phyloP scores from a whole-genome alignment of 2,888 invertebrate species.

The Loripinus fragilis region DNA sequence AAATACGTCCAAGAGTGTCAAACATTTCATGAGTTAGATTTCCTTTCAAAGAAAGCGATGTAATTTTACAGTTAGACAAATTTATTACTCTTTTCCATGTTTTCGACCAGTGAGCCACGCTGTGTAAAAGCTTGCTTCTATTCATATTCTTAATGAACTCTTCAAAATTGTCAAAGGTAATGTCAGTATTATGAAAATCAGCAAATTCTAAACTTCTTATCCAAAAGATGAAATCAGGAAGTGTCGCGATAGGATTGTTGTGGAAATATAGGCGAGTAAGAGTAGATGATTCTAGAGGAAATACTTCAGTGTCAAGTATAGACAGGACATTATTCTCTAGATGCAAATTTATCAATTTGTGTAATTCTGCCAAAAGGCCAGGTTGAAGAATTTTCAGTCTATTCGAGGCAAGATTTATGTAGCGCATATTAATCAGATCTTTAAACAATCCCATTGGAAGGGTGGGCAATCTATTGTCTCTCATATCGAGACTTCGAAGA shows the following conservation, averaged over 20 bases:
- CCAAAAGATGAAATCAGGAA: constrained; percentile 46
- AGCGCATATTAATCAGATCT: neutral
- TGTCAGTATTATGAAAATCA: constrained; percentile 30
- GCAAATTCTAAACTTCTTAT: constrained; percentile 23
- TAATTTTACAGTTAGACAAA: constrained; percentile 20
- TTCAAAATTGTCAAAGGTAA: constrained; percentile 30
- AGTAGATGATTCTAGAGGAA: constrained; percentile 23
- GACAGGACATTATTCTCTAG: constrained; percentile 26
- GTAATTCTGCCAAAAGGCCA: constrained; percentile 13
- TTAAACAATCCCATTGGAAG: neutral
- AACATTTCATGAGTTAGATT: neutral
- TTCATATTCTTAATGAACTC: constrained; percentile 25
- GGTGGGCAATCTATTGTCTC: constrained; percentile 14
- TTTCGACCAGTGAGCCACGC: constrained; percentile 30
- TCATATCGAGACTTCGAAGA: constrained; percentile 24
- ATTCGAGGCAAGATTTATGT: constrained; percentile 10
- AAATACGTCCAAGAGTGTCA: constrained; percentile 29
- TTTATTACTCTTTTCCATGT: constrained; percentile 25
- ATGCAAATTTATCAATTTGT: constrained; percentile 11
- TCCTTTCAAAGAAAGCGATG: neutral
- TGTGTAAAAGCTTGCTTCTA: neutral
- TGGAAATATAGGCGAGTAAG: constrained; percentile 31
- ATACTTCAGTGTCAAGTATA: neutral
- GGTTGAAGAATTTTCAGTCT: neutral
- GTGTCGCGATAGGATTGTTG: constrained; percentile 23